Evolutionary conservation across 2,113 vertebrate genomes (phyloP), one percentile per base, ranked within the genome.

Genomic region (Euleptes europaea): DNA sequence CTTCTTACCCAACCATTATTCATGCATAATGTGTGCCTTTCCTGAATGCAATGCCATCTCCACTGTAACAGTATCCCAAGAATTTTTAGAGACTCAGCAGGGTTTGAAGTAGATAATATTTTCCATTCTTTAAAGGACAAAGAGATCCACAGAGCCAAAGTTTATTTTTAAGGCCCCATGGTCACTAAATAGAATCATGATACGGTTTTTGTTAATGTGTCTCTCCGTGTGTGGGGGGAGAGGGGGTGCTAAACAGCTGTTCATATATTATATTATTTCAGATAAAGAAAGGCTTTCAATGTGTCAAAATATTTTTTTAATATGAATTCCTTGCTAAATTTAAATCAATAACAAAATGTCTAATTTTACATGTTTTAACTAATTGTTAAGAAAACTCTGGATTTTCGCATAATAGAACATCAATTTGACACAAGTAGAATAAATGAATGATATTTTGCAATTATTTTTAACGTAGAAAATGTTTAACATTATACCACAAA

Each of bases 61-160:
- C 47, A 11, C 81, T 84, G 87, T 86, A 93, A 90, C 84, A 89
- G 83, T 73, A 89, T 82, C 57, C 67, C 75, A 77, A 84, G 78
- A 89, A 89, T 80, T 90, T 93, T 92, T 88, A 91, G 86, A 92
- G 90, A 84, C 84, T 92, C 88, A 80, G 86, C 87, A 86, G 80
- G 79, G 86, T 90, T 90, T 92, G 80, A 93, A 95, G 89, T 67
- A 85, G 80, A 94, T 84, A 92, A 95, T 93, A 87, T 91, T 65
- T 90, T 95, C 92, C 78, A 81, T 91, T 94, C 91, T 92, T 93
- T 83, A 87, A 91, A 93, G 91, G 74, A 93, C 84, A 84, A 93
- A 94, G 85, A 90, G 93, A 85, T 73, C 84, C 86, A 47, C 72
- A 65, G 88, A 85, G 78, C 79, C 91, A 89, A 86, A 77, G 86